phyloP scores from a whole-genome alignment of 2,113 vertebrate species.

The Paracanthobrama guichenoti region DNA sequence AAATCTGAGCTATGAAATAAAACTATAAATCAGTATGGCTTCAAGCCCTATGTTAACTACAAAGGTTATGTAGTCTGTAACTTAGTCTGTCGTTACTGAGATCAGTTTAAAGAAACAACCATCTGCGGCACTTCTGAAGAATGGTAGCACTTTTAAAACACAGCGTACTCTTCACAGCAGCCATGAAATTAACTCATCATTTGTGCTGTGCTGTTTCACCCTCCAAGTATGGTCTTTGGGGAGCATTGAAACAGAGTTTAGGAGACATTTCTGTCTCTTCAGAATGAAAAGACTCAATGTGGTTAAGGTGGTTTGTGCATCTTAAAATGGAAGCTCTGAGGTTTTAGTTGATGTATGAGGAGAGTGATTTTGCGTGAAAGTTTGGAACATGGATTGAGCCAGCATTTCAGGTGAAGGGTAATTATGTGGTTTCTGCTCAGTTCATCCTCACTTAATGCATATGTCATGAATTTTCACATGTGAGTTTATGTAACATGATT shows the following conservation, averaged over 20 bases:
- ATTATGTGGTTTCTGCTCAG: background rate
- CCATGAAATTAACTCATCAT: constrained; percentile 67
- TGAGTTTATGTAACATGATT: background rate
- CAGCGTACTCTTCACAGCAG: constrained; percentile 64
- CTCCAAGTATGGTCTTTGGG: constrained; percentile 14
- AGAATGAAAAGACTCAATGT: background rate
- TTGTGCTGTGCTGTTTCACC: constrained; percentile 44
- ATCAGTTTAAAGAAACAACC: constrained; percentile 49
- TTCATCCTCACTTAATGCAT: background rate
- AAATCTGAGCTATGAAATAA: background rate
- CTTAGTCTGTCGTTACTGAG: constrained; percentile 31
- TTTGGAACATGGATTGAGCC: background rate
- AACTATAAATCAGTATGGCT: background rate
- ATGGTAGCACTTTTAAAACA: constrained; percentile 59
- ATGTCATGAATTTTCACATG: background rate
- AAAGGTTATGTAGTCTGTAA: constrained; percentile 18
- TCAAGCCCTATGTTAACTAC: background rate
- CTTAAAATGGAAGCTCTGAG: constrained; percentile 19
- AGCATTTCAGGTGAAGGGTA: background rate
- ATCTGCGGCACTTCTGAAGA: constrained; percentile 65
- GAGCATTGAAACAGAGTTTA: background rate
- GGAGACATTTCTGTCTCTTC: background rate
- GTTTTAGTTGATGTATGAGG: constrained; percentile 16
- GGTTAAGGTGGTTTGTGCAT: constrained; percentile 15
- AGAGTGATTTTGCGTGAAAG: constrained; percentile 5